Base-by-base conservation (phyloP, 2,113 vertebrate species). In the Dipodomys stephensi region DNA sequence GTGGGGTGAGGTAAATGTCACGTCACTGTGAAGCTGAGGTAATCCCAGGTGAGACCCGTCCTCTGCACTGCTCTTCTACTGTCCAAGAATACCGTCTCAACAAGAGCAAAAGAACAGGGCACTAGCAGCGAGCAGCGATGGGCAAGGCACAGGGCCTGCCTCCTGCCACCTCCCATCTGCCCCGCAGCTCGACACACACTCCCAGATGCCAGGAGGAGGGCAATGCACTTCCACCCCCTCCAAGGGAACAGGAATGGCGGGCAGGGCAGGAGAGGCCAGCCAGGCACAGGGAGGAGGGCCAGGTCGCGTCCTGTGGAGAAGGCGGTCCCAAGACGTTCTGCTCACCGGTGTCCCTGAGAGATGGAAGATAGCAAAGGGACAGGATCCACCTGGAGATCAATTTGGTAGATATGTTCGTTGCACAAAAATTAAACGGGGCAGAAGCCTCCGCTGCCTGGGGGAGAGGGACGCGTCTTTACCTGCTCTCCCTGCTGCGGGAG, bases 401-500 rank as follows among this genome's bases (percentile, higher is more conserved):
- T 23, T 16, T 11, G 53, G 53, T 13, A 57, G 53, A 57, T 57
- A 16, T 18, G 53, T 57, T 57, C 53, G 0, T 57, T 57, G 4
- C 15, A 16, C 53, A 13, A 57, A 2, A 13, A 57, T 57, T 13
- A 57, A 20, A 30, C 7, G 32, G 19, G 49, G 7, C 11, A 35
- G 27, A 32, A 57, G 25, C 35, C 7, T 6, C 30, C 49, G n/a
- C 27, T 13, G 44, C 44, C 10, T 4, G 5, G n/a, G 4, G 25
- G 44, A 9, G 2, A 2, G 0, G 2, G n/a, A 9, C 0, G 4
- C 20, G 22, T 7, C 4, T 25, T n/a, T 32, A 23, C 25, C 6
- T 2, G 1, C 2, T 6, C 18, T 18, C 20, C n/a, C 32, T 10
- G 1, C 8, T 1, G 12, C 18, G 20, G 15, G 62, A 3, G 1